Conservation (phyloP, 2,113 vertebrate species). For the Ceuthmochares aereus region DNA sequence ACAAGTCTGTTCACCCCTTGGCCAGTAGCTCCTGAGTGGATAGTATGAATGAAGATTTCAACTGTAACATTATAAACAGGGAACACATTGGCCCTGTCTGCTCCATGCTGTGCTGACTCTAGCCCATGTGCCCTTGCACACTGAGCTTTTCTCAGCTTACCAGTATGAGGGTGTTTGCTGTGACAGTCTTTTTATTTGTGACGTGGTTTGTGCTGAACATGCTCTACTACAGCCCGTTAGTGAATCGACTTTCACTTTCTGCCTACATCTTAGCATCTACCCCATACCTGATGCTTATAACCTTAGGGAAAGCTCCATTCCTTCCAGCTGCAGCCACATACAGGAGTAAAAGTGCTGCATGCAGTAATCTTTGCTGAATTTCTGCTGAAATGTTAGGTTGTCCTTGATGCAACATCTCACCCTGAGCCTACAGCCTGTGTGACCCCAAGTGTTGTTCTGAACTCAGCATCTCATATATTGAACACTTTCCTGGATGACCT, state of each 20-base stretch:
- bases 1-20: not conserved
- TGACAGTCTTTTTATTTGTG: not conserved
- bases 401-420: not conserved
- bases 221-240: not conserved
- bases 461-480: not conserved
- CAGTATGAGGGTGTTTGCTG: not conserved
- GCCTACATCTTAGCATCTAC: not conserved
- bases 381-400: not conserved
- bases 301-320: not conserved
- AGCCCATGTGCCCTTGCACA: not conserved
- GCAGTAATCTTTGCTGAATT: not conserved
- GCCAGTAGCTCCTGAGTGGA: not conserved
- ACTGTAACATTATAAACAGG: not conserved
- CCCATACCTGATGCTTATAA: not conserved
- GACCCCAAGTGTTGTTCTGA: not conserved
- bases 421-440: not conserved
- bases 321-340: not conserved
- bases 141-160: not conserved
- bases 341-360: not conserved
- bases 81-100: not conserved
- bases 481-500: not conserved
- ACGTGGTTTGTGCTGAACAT: not conserved
- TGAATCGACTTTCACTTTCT: not conserved
- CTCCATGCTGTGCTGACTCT: not conserved
- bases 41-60: not conserved